Base-by-base conservation (phyloP, 2,888 invertebrate species). In the Portevinia maculata region DNA sequence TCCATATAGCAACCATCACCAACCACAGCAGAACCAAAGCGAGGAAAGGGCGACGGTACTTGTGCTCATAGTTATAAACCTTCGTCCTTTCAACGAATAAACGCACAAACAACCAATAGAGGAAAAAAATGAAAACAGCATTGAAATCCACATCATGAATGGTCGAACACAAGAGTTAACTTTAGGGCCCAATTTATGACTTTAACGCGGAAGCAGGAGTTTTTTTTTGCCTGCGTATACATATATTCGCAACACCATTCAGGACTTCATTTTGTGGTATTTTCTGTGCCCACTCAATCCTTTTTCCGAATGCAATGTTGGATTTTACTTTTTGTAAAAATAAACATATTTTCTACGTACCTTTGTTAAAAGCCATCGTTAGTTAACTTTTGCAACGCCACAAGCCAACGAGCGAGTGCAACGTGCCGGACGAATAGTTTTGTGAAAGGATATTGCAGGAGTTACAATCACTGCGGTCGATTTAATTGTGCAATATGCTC, bases 181-280 rank as follows among this genome's bases (percentile, higher is more conserved):
- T 67, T 78, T 73, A 67, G 78, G 67, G 67, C 67, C 83, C 78
- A 78, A 83, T 83, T 83, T 83, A 83, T 78, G 78, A 78, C 83
- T 73, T 83, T 78, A 67, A 71, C 83, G 78, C 78, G 76, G 81
- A 81, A 81, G 75, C 69, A 70, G 37, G 37, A 34, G 9, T 67
- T 74, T 75, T 48, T 19, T 34, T 69, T 50, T 17, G 13, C 15
- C 30, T 65, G 32, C 48, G 39, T 67, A 55, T 74, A 60, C 48
- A 48, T n/a, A n/a, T n/a, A n/a, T 60, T 69, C 34, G 74, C 28
- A 62, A 34, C 62, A 34, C 44, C 50, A 75, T 79, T 67, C 50
- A 62, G 60, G 28, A 60, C 67, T 75, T 44, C 34, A 64, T 69
- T 79, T 57, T 79, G 60, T 50, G 67, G 65, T 69, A 48, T 21